Conservation (phyloP, 2,888 invertebrate genomes). For the Eilema griseolum region DNA sequence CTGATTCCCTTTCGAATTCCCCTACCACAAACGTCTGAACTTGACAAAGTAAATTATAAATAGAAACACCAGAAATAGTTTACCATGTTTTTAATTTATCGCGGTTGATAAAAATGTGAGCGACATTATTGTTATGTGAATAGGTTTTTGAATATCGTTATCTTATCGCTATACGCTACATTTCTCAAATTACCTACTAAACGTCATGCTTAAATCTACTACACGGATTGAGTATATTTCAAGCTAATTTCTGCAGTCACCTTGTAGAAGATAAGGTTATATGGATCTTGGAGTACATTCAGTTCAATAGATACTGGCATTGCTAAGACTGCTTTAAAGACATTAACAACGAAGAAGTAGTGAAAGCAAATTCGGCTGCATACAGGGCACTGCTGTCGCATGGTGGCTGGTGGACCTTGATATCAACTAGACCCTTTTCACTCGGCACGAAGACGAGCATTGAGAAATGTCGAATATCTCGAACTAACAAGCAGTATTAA, state of each 20-base stretch:
- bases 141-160: constrained; percentile 43
- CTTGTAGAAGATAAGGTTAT: not conserved
- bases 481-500: no score
- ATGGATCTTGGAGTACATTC: no score
- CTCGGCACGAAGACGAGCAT: no score
- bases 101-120: constrained; percentile 34
- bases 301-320: no score
- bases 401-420: no score
- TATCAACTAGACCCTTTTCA: no score
- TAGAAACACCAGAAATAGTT: constrained; percentile 19
- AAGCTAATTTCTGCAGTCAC: not conserved
- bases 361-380: no score
- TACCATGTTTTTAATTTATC: constrained; percentile 28
- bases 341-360: no score
- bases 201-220: constrained; percentile 3
- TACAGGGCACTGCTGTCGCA: no score
- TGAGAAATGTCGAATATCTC: no score
- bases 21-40: no score
- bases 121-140: constrained; percentile 31
- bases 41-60: not conserved
- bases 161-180: constrained; percentile 46
- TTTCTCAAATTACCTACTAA: constrained; percentile 20
- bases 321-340: no score
- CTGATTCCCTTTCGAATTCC: not conserved
- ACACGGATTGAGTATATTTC: not conserved